Evolutionary conservation across 23 tunicate species (phyloP).

Genomic region (Trididemnum clinides): DNA sequence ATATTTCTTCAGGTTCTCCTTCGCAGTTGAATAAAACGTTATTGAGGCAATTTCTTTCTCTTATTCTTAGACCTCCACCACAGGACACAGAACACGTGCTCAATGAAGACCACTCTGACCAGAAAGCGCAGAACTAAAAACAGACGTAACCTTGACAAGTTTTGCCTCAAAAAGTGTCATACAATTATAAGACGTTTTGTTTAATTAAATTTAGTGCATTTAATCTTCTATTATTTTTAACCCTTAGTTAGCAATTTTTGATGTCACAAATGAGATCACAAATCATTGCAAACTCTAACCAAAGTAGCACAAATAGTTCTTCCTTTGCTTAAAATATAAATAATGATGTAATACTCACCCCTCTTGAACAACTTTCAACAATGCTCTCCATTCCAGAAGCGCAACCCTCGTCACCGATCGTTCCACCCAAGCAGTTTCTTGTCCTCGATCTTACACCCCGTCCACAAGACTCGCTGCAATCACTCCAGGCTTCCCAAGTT

Average conservation of each 20-base stretch:
- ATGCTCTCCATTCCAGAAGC: not conserved
- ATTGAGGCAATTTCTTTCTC: constrained; percentile 33
- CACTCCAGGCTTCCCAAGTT: constrained; percentile 49
- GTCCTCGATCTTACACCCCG: constrained; percentile 41
- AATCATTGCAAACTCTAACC: no score
- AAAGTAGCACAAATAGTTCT: no score
- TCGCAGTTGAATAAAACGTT: constrained; percentile 39
- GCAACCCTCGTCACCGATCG: constrained; percentile 66
- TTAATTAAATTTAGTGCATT: no score
- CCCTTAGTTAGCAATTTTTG: no score
- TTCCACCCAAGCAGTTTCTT: constrained; percentile 60
- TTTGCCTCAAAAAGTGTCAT: no score
- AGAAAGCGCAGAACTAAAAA: constrained; percentile 34
- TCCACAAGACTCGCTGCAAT: constrained; percentile 60
- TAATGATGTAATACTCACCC: no score
- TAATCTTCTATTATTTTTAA: no score
- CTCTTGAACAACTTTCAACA: constrained; percentile 63
- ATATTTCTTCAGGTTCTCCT: constrained; percentile 5
- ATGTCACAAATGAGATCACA: no score
- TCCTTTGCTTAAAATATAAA: not conserved
- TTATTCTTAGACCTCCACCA: constrained; percentile 3
- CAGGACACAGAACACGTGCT: constrained; percentile 17
- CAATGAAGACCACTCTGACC: constrained; percentile 46
- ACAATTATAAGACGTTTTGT: no score
- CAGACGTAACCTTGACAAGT: no score